Base-by-base conservation (phyloP, 2,888 invertebrate genomes). In the Auanema freiburgensis region DNA sequence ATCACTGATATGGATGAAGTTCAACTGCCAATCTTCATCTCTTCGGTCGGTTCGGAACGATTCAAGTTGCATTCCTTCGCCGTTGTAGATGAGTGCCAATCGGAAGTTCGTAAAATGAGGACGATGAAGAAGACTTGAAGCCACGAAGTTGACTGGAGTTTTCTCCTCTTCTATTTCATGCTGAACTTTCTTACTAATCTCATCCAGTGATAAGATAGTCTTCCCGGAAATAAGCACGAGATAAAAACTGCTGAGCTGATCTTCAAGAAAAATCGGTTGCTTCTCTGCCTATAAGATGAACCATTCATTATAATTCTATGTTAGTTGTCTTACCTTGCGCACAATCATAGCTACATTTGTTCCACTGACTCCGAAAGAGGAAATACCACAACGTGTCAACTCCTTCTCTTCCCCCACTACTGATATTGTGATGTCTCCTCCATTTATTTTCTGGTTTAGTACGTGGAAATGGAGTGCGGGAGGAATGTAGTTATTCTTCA, bases 291-390 rank as follows among this genome's bases (percentile, higher is more conserved):
- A 8, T 33, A 8, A 33, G 3, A 33, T 3, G 33, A 8, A 33
- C 3, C 3, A 33, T 3, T 33, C 8, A 33, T 8, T 3, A 33
- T 5, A 33, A 33, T 3, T 33, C n/a, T 53, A 21, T 14, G 44
- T 11, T 1, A 25, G 6, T 21, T 42, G 2, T 14, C n/a, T 16
- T 51, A 46, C 67, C 70, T 66, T 70, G 50, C 62, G 62, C 12
- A 66, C 65, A 41, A 77, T 60, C 12, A 71, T 76, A 21, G 78
- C 80, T 12, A 79, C 80, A 59, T 83, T 81, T 0, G 80, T 83
- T 52, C 82, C 82, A 65, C 76, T 73, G 3, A 82, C 77, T 14
- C 82, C 82, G 52, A 82, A 82, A 1, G 82, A 80, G 25, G 76
- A 76, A 18, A 81, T 72, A 33, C 80, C 82, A 53, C 72, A 71